Evolutionary conservation across 1,140 invertebrate species (phyloP).

Genomic region (Chlorops oryzae): DNA sequence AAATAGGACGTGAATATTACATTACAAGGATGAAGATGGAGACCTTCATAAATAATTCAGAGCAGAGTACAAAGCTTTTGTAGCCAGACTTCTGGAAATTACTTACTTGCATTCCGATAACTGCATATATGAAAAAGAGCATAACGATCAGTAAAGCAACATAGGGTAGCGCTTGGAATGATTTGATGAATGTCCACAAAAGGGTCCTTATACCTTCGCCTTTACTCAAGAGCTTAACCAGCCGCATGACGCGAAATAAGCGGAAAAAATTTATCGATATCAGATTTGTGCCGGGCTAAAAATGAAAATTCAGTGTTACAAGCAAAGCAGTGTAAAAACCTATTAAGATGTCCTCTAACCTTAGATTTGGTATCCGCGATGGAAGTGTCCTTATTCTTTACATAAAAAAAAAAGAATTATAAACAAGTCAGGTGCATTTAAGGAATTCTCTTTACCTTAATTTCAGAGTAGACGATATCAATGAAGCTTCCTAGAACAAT

Average conservation of each 20-base stretch:
- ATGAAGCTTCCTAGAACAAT: constrained; percentile 99
- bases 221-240: constrained; percentile 95
- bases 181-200: constrained; percentile 99
- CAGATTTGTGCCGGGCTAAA: constrained; percentile 73
- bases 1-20: no score
- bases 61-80: no score
- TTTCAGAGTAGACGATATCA: constrained; percentile 95
- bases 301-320: neutral
- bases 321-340: neutral
- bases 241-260: constrained; percentile 96
- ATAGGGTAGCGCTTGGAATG: constrained; percentile 99
- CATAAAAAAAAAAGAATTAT: constrained; percentile 5
- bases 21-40: no score
- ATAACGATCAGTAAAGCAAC: constrained; percentile 97
- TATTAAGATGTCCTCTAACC: no score
- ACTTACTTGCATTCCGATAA: constrained; percentile 97
- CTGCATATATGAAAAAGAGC: constrained; percentile 99
- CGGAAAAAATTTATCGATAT: constrained; percentile 99
- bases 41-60: no score
- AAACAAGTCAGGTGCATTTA: neutral
- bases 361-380: constrained; percentile 31
- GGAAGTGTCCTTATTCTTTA: constrained; percentile 29
- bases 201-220: constrained; percentile 97
- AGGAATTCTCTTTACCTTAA: constrained; percentile 69
- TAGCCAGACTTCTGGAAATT: no score